Conservation (phyloP, 2,113 vertebrate species). For the Rhinogobius similis region DNA sequence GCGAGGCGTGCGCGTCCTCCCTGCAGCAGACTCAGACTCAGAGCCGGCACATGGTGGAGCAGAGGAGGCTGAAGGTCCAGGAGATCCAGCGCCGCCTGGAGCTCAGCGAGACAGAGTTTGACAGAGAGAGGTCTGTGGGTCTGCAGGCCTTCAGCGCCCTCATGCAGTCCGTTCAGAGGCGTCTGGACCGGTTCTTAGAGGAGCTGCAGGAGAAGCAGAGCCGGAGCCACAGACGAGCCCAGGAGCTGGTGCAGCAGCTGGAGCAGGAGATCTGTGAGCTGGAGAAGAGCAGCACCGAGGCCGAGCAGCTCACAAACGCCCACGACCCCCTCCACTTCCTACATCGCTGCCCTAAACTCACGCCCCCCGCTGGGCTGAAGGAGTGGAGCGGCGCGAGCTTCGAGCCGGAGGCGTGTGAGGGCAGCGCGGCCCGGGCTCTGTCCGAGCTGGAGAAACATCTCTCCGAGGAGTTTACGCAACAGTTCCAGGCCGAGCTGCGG, state of each 20-base stretch:
- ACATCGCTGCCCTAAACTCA: neutral
- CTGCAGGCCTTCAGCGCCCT: conserved; percentile 16
- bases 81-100: neutral
- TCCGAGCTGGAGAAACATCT: conserved; percentile 6
- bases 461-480: neutral
- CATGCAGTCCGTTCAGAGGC: too few relatives aligned
- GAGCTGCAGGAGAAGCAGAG: too few relatives aligned
- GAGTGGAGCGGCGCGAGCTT: conserved; percentile 1
- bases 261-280: conserved; percentile 5
- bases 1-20: neutral
- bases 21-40: neutral
- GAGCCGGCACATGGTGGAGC: conserved; percentile 10
- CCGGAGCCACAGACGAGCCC: too few relatives aligned
- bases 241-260: conserved; percentile 13
- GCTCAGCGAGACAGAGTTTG: neutral
- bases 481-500: neutral
- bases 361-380: neutral
- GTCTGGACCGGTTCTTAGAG: too few relatives aligned
- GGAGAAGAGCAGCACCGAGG: conserved; percentile 1
- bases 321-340: conserved; percentile 17
- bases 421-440: neutral
- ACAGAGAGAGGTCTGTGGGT: neutral
- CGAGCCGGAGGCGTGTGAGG: neutral
- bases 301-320: neutral
- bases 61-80: too few relatives aligned